Percentiles rank a stretch among this genome's conserved stretches.
Conservation (phyloP, 2,888 invertebrate species). For the Acanthosepion lycidas region DNA sequence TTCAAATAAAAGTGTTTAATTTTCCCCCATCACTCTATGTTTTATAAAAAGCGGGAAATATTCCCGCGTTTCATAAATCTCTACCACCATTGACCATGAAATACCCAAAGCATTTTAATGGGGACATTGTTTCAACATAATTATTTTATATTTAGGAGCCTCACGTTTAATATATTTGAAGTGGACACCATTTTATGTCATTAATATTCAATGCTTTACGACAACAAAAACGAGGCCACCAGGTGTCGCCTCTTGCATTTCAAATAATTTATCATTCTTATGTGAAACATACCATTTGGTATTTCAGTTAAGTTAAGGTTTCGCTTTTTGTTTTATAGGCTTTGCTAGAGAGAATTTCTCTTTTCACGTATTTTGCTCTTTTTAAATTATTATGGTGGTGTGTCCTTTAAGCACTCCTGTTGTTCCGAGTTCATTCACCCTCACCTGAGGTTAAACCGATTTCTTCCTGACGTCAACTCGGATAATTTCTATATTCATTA, state of each 20-base stretch:
- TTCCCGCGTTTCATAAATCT: too few species aligned
- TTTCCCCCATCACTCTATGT: background rate
- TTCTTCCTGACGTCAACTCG: too few species aligned
- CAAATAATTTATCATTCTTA: background rate
- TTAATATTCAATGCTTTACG: background rate
- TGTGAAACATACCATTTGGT: background rate
- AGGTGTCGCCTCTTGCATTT: constrained; percentile 6
- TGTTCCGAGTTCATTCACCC: too few species aligned
- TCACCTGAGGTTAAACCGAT: too few species aligned
- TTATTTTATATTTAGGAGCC: background rate
- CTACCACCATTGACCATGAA: background rate
- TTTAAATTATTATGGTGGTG: too few species aligned
- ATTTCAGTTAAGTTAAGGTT: background rate
- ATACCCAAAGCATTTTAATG: background rate
- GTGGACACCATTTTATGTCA: background rate
- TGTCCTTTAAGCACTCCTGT: too few species aligned
- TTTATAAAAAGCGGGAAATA: background rate
- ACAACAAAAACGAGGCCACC: background rate
- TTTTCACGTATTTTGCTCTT: too few species aligned
- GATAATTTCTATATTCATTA: too few species aligned
- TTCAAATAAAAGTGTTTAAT: background rate
- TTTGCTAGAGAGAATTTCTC: too few species aligned
- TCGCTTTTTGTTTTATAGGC: background rate
- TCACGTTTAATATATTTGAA: background rate
- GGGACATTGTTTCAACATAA: background rate